A percentile compares a stretch with the other conserved stretches of the same genome.
phyloP scores from a whole-genome alignment of 2,113 vertebrate genomes.

The Andinoacara biseriatus region DNA sequence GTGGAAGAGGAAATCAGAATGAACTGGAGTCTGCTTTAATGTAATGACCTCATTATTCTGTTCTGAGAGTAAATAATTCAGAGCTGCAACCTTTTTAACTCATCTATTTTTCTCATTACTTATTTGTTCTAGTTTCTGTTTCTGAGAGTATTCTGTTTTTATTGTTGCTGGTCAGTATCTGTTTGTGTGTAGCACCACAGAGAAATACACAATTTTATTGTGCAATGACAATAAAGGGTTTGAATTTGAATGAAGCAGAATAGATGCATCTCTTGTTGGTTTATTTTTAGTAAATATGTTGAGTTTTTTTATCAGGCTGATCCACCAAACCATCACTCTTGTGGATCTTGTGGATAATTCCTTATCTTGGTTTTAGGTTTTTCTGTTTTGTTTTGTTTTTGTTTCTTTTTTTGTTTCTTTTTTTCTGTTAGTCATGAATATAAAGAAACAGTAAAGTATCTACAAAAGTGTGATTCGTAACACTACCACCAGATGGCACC shows the following conservation, averaged over 20 bases:
- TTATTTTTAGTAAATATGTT: neutral
- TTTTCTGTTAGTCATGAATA: too few species aligned
- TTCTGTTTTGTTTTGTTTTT: too few species aligned
- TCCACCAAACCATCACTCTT: neutral
- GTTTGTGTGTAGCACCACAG: too few species aligned
- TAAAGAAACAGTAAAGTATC: neutral
- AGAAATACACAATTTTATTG: too few species aligned
- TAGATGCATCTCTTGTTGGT: neutral
- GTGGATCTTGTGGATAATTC: neutral
- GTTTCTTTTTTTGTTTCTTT: too few species aligned
- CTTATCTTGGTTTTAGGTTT: neutral
- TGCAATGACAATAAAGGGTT: too few species aligned
- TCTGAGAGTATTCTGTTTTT: too few species aligned
- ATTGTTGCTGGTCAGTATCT: too few species aligned
- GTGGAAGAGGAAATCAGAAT: neutral
- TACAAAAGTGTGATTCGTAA: neutral
- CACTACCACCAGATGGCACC: constrained; percentile 6
- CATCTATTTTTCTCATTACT: too few species aligned
- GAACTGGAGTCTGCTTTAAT: neutral
- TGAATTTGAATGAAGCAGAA: neutral
- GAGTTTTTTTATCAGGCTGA: neutral
- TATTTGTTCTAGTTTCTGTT: too few species aligned
- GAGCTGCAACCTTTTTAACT: too few species aligned
- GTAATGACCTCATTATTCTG: neutral
- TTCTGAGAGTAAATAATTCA: too few species aligned